A percentile compares a stretch with the other conserved stretches of the same genome.
These are phyloP conservation scores for Galagoides demidoff DNA, from an alignment of 2,797 vertebrate genomes.

Conservation along the genomic window DNA sequence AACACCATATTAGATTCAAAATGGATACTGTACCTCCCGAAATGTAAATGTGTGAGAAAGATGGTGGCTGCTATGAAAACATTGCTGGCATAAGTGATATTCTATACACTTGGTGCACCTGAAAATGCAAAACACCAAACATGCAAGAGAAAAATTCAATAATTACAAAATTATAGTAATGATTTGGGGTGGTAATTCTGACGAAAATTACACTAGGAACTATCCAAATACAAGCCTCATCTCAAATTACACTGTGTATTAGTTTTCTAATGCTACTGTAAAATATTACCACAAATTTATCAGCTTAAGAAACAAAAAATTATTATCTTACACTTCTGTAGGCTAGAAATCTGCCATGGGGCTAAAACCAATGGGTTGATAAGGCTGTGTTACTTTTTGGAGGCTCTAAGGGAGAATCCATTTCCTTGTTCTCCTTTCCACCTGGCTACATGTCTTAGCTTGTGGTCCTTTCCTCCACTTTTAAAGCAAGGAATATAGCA, in stretches of 20 bases:
- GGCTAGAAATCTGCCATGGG: not conserved
- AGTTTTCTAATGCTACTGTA: not conserved
- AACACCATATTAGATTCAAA: not conserved
- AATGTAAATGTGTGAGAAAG: conserved; percentile 84
- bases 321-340: not conserved
- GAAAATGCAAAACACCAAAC: conserved; percentile 26
- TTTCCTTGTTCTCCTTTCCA: not conserved
- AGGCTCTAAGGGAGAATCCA: not conserved
- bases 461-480: not conserved
- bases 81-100: conserved; percentile 87
- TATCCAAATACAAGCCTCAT: not conserved
- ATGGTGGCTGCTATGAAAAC: conserved; percentile 82
- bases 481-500: not conserved
- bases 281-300: not conserved
- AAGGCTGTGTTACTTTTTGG: not conserved
- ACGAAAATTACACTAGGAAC: not conserved
- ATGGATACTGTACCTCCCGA: conserved; percentile 84
- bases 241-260: not conserved
- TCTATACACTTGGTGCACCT: conserved; percentile 86
- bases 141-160: not conserved
- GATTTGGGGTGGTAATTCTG: not conserved
- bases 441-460: not conserved
- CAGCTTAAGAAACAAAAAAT: not conserved
- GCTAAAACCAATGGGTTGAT: not conserved
- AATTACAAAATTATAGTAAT: not conserved